A percentile compares a stretch with the other conserved stretches of the same genome.
Conservation (phyloP, 2,888 invertebrate species). For the Lithosia quadra region DNA sequence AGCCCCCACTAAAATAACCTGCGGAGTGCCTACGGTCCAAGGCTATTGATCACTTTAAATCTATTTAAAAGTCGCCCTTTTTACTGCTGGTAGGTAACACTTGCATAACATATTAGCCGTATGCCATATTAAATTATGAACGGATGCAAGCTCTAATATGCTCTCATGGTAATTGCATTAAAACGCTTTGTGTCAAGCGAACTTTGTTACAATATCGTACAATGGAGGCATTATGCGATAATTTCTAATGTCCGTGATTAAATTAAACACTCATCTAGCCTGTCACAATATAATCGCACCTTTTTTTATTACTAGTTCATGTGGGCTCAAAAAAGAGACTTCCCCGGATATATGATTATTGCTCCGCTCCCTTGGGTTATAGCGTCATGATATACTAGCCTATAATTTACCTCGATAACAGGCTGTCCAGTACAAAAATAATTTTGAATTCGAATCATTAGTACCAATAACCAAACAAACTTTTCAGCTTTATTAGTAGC, state of each 20-base stretch:
- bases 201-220: slow-evolving; percentile 42
- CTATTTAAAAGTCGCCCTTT: not conserved
- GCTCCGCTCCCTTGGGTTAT: too few relatives aligned
- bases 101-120: not conserved
- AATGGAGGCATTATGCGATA: slow-evolving; percentile 54
- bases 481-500: too few relatives aligned
- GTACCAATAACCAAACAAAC: too few relatives aligned
- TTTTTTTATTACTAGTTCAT: not conserved
- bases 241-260: slow-evolving; percentile 38
- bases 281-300: slow-evolving; percentile 13
- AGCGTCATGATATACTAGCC: too few relatives aligned
- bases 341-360: too few relatives aligned
- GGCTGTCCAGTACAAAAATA: too few relatives aligned
- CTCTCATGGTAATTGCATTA: slow-evolving; percentile 55
- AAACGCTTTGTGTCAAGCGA: slow-evolving; percentile 51
- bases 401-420: too few relatives aligned
- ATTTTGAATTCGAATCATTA: too few relatives aligned
- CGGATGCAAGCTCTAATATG: slow-evolving; percentile 49
- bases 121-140: slow-evolving; percentile 36
- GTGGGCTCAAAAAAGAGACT: not conserved
- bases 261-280: slow-evolving; percentile 28
- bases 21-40: too few relatives aligned
- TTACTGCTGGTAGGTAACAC: not conserved
- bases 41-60: too few relatives aligned
- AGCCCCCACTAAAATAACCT: too few relatives aligned